A percentile compares a stretch with the other conserved stretches of the same genome.
Evolutionary conservation across 2,113 vertebrate species (phyloP).

Genomic region (Xyliphius kryptos): DNA sequence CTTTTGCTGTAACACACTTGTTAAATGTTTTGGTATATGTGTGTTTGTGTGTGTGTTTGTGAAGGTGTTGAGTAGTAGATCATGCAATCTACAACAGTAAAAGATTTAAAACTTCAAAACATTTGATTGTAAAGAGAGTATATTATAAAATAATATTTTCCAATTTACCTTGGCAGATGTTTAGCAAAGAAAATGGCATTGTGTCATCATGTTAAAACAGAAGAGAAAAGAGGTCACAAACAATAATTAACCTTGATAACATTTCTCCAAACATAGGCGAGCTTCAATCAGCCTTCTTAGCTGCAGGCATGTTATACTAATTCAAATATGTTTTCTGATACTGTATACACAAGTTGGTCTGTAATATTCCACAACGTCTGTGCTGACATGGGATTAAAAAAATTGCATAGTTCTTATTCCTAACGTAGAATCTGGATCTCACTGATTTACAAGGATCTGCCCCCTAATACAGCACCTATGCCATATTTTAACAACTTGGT

Average conservation of each 20-base stretch:
- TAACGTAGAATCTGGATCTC: too few species aligned
- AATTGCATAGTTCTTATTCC: not conserved
- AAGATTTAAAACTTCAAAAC: too few species aligned
- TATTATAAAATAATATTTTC: conserved; percentile 8
- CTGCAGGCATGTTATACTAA: conserved; percentile 22
- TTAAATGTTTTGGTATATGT: too few species aligned
- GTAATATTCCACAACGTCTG: conserved; percentile 1
- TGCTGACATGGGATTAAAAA: not conserved
- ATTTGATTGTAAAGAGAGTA: too few species aligned
- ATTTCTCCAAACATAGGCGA: conserved; percentile 6
- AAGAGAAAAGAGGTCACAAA: conserved; percentile 4
- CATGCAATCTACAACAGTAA: too few species aligned
- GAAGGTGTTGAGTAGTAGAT: too few species aligned
- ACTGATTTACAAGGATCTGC: conserved; percentile 43
- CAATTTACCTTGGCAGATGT: conserved; percentile 21
- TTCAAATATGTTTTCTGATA: not conserved
- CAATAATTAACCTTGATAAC: conserved; percentile 32
- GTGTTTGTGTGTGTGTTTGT: too few species aligned
- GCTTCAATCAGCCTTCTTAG: conserved; percentile 24
- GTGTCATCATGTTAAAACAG: conserved; percentile 7
- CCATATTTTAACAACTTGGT: conserved; percentile 41
- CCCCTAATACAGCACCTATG: conserved; percentile 27
- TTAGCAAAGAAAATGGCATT: conserved; percentile 1
- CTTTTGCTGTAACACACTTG: too few species aligned
- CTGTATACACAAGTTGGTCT: not conserved